Evolutionary conservation across 2,888 invertebrate genomes (phyloP).

Genomic region (Spisula subtruncata): DNA sequence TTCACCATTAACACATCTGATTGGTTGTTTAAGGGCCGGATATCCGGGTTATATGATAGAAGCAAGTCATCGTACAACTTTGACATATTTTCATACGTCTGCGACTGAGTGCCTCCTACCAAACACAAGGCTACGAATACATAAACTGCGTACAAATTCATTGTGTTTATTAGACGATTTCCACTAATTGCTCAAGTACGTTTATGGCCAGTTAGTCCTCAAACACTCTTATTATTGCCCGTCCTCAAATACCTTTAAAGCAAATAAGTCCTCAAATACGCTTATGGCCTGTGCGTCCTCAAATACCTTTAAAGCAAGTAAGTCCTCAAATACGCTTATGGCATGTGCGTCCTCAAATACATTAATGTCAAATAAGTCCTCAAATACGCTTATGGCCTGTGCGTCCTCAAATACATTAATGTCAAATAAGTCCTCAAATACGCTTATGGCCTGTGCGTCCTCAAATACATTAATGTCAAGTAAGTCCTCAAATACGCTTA

Average conservation of each 20-base stretch:
- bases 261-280: background rate
- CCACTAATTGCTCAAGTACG: background rate
- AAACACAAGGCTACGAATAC: background rate
- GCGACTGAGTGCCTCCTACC: background rate
- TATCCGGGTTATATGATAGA: background rate
- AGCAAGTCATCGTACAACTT: background rate
- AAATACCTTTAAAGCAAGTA: background rate
- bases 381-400: background rate
- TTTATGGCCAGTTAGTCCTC: too few relatives aligned
- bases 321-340: background rate
- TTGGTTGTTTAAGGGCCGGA: constrained; percentile 22
- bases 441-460: too few relatives aligned
- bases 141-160: background rate
- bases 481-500: background rate
- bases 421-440: background rate
- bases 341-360: background rate
- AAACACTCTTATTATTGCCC: background rate
- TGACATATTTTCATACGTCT: constrained; percentile 27
- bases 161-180: background rate
- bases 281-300: too few relatives aligned
- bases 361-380: background rate
- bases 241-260: background rate
- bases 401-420: background rate
- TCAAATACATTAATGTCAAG: background rate
- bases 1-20: background rate